Base-by-base conservation (phyloP, 2,113 vertebrate species). In the Amphiprion percula region DNA sequence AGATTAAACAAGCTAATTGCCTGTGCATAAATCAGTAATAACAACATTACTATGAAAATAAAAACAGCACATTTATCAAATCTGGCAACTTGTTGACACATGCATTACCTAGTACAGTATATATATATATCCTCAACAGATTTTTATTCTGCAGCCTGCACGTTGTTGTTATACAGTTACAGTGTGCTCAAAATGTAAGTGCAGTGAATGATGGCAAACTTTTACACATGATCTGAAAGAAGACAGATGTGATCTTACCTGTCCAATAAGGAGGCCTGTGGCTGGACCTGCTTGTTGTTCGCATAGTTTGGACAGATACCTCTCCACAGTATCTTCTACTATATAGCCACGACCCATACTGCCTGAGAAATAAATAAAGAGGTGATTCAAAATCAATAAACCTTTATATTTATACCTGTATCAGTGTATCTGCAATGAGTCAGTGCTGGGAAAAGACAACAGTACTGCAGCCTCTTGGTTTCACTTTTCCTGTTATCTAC, bases 251-350 rank as follows among this genome's bases (percentile, higher is more conserved):
- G 11, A 2, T 46, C 76, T 88, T 91, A 98, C 98, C 94, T 99
- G 97, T 65, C 98, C 98, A 90, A 98, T 95, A 21, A 99, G 90
- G 66, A 99, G 92, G 10, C 98, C 98, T 28, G 96, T 97, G 58
- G 95, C 84, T 72, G 81, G 79, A 66, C 56, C 74, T 66, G 58
- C 77, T 59, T 72, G 79, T 63, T 77, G 79, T 49, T 83, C 72
- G 75, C 91, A 91, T 1, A 94, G 78, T 69, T 69, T 86, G 21
- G 88, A 79, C 26, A 95, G 77, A 74, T 94, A 94, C 41, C 62
- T 80, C 80, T 94, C 94, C 75, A 95, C 93, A 52, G 77, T 56
- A 52, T 92, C 94, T 41, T 95, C 94, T 15, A 92, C 94, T 50
- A 95, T 88, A 49, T 91, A 95, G 1, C 91, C 77, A 70, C 95